Evolutionary conservation across 2,888 invertebrate genomes (phyloP).

Genomic region (Drosophila phalerata): DNA sequence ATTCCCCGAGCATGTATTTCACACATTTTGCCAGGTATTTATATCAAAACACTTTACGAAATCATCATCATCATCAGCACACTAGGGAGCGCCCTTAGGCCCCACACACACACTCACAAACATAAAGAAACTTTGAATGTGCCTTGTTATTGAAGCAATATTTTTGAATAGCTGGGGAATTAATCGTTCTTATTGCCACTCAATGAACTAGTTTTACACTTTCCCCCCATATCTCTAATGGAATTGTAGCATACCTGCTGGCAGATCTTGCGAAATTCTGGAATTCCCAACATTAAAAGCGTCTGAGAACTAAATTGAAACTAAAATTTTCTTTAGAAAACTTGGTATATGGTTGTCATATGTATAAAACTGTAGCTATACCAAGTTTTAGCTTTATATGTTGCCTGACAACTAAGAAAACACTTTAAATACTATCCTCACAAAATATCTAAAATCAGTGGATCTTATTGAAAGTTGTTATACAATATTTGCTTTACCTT

Average conservation of each 20-base stretch:
- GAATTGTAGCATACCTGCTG: slow-evolving; percentile 19
- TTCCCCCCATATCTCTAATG: slow-evolving; percentile 1
- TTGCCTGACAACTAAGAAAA: background rate
- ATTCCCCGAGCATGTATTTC: slow-evolving; percentile 36
- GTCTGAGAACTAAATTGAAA: background rate
- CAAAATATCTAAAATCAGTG: too few species aligned
- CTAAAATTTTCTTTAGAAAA: background rate
- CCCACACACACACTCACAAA: slow-evolving; percentile 1
- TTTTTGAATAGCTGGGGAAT: slow-evolving; percentile 43
- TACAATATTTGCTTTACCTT: background rate
- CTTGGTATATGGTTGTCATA: background rate
- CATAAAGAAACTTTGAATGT: background rate
- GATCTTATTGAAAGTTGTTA: background rate
- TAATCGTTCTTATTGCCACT: slow-evolving; percentile 30
- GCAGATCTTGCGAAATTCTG: slow-evolving; percentile 15
- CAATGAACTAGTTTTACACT: slow-evolving; percentile 13
- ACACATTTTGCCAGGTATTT: slow-evolving; percentile 62
- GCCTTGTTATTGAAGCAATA: slow-evolving; percentile 50
- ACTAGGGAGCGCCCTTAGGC: slow-evolving; percentile 10
- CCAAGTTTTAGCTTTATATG: background rate
- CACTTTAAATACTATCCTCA: background rate
- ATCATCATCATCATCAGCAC: slow-evolving; percentile 26
- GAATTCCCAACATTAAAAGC: slow-evolving; percentile 14
- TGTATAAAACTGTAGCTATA: background rate
- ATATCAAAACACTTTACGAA: slow-evolving; percentile 60